Base-by-base conservation (phyloP, 37 sponge, comb jelly and placozoan species). In the Mnemiopsis leidyi region DNA sequence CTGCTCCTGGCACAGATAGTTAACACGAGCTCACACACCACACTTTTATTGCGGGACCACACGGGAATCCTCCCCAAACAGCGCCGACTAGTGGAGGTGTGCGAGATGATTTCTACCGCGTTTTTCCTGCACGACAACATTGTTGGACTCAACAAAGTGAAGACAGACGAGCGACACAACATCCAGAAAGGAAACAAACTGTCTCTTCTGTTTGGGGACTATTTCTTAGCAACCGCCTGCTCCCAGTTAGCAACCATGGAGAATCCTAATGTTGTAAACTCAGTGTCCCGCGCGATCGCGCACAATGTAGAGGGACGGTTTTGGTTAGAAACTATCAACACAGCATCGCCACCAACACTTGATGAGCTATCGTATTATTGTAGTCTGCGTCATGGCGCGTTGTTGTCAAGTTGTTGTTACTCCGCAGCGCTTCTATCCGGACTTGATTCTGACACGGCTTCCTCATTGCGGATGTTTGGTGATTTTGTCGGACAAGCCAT, bases 241-340 rank as follows among this genome's bases (percentile, higher is more conserved):
- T 79, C 82, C 21, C 82, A 79, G 29, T 33, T 79, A 3, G 82
- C 82, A 7, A 79, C 37, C 3, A 36, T 79, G 35, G 82, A 79
- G 36, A 32, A 79, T 35, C 82, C 82, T 1, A 79, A 23, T 36
- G 82, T 79, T 33, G 82, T 79, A 13, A 29, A 79, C 29, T 36
- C 37, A 33, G 37, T 79, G 35, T 79, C 82, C 1, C 23, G 29
- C 26, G 82, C 82, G 3, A 79, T 79, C 3, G 82, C 82, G 3
- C 35, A 79, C 29, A 79, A 79, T 79, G 82, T 79, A 5, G 82
- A 79, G 82, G 82, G 82, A 16, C 2, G 82, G 82, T 79, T 79
- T 31, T 79, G 82, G 82, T 79, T 79, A 29, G 82, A 79, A 7
- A 79, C 82, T 79, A 79, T 79, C 3, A 21, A 79, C 21, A 2